phyloP scores from a whole-genome alignment of 2,888 invertebrate species.

The Amaurobius ferox region DNA sequence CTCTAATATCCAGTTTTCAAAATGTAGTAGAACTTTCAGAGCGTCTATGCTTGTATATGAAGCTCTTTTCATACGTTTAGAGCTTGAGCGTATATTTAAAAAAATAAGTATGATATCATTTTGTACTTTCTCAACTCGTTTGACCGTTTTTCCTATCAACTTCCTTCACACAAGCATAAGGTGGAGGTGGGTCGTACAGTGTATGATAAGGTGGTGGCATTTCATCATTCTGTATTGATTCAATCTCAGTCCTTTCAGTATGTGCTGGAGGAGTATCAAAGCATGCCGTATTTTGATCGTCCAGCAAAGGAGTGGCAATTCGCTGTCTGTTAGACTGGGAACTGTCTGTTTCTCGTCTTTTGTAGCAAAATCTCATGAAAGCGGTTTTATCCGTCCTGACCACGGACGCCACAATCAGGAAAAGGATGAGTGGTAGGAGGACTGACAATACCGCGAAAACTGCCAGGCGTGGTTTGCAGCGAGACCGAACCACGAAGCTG shows the following conservation, averaged over 20 bases:
- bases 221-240: not conserved
- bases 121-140: not conserved
- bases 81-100: no score
- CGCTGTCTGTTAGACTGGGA: not conserved
- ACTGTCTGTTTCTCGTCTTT: not conserved
- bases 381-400: conserved; percentile 39
- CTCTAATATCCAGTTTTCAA: no score
- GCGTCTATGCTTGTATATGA: no score
- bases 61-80: no score
- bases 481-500: conserved; percentile 40
- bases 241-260: not conserved
- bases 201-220: conserved; percentile 55
- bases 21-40: no score
- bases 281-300: not conserved
- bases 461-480: conserved; percentile 51
- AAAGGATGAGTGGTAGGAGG: conserved; percentile 52
- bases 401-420: conserved; percentile 44
- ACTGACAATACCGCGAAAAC: conserved; percentile 57
- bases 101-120: no score
- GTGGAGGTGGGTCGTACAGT: conserved; percentile 50
- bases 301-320: conserved; percentile 11
- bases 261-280: not conserved
- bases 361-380: conserved; percentile 26
- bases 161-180: conserved; percentile 38
- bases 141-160: not conserved